These are phyloP conservation scores for Solenopsis invicta DNA, from an alignment of 1,140 invertebrate genomes.

Conservation along the genomic window DNA sequence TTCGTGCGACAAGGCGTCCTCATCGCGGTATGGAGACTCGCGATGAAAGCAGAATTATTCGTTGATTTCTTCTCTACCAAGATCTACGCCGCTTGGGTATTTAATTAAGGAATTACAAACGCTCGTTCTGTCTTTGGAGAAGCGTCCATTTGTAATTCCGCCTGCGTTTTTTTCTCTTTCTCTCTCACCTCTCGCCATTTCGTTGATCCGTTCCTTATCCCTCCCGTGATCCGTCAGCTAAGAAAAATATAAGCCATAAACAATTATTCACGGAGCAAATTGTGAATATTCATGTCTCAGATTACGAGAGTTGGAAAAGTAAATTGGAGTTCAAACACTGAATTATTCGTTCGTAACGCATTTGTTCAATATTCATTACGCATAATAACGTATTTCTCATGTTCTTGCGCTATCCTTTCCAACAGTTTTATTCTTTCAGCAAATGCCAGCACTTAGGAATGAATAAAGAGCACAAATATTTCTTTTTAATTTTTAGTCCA, in stretches of 20 bases:
- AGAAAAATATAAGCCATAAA: constrained; percentile 43
- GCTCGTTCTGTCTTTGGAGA: not conserved
- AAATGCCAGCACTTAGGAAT: not conserved
- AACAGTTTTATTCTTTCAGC: not conserved
- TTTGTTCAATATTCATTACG: constrained; percentile 44
- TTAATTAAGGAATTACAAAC: constrained; percentile 73
- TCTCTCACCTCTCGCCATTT: not conserved
- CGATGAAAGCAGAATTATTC: not conserved
- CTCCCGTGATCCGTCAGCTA: not conserved
- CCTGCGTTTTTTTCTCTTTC: constrained; percentile 1
- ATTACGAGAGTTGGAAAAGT: constrained; percentile 3
- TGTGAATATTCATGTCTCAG: constrained; percentile 53
- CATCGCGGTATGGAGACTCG: not conserved
- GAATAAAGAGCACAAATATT: not conserved
- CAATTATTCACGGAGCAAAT: not conserved
- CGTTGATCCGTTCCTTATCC: constrained; percentile 4
- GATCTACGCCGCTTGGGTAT: constrained; percentile 31
- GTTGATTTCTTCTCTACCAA: constrained; percentile 15
- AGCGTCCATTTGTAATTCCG: constrained; percentile 57
- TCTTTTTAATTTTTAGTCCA: not conserved
- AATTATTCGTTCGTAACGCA: not conserved
- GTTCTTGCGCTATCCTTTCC: not conserved
- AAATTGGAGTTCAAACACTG: constrained; percentile 13
- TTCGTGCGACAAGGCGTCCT: not conserved
- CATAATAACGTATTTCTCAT: not conserved